Conservation (phyloP, 1,140 invertebrate species). For the Helicoverpa armigera region DNA sequence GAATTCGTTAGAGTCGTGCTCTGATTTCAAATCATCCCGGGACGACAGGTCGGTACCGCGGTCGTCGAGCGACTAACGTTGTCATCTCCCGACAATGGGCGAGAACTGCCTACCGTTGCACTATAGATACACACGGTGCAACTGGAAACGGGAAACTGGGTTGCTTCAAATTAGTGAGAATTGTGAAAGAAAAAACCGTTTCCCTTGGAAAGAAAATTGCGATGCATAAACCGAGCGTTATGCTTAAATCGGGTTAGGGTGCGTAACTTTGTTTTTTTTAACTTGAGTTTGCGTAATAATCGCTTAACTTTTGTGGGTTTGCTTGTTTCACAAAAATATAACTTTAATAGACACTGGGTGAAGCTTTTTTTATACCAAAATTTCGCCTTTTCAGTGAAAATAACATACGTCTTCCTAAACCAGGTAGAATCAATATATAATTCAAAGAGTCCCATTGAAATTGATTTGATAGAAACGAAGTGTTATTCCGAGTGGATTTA, state of each 20-base stretch:
- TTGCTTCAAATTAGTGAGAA: conserved; percentile 55
- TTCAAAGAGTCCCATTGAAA: not conserved
- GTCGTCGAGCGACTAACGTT: conserved; percentile 60
- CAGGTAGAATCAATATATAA: not conserved
- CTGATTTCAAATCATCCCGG: not conserved
- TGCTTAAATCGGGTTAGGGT: conserved; percentile 22
- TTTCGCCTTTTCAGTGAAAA: too few species aligned
- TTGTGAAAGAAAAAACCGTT: conserved; percentile 46
- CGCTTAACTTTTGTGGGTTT: not conserved
- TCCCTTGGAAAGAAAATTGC: conserved; percentile 34
- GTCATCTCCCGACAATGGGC: conserved; percentile 53
- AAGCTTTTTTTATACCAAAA: too few species aligned
- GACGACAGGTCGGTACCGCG: conserved; percentile 51
- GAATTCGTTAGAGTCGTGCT: conserved; percentile 6
- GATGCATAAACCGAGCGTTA: conserved; percentile 32
- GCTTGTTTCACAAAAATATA: too few species aligned
- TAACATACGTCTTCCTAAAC: too few species aligned
- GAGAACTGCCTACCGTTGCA: conserved; percentile 55
- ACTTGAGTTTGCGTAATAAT: not conserved
- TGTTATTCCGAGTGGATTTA: conserved; percentile 39
- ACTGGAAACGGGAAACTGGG: conserved; percentile 53
- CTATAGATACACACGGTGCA: conserved; percentile 47
- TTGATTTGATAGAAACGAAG: not conserved
- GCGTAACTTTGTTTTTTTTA: not conserved
- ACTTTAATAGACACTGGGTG: too few species aligned